These are phyloP conservation scores for Strongylocentrotus purpuratus DNA, from an alignment of 35 echinoderm and acorn worm genomes.

Conservation along the genomic window DNA sequence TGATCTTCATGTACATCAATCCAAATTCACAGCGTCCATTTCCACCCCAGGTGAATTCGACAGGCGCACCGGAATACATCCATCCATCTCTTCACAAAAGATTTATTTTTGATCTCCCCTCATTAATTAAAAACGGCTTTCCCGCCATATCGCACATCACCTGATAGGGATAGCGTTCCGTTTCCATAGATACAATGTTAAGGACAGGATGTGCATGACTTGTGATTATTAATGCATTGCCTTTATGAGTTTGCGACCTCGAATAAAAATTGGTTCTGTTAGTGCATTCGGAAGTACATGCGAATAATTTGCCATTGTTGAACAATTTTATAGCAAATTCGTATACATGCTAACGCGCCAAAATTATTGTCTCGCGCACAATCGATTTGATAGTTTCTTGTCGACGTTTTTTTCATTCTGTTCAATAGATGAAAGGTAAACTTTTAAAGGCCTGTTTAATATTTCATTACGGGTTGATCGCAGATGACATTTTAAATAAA, in stretches of 20 bases:
- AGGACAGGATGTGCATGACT: neutral
- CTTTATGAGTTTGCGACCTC: neutral
- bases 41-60: neutral
- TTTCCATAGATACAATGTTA: neutral
- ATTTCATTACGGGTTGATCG: no score
- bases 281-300: neutral
- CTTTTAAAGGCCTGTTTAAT: neutral
- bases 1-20: neutral
- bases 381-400: neutral
- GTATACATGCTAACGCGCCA: neutral
- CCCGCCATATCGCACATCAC: neutral
- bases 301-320: neutral
- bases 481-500: no score
- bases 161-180: neutral
- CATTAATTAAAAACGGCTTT: neutral
- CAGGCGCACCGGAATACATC: neutral
- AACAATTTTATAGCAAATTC: neutral
- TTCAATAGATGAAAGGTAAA: neutral
- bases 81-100: neutral
- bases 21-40: neutral
- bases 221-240: neutral
- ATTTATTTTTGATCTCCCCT: slow-evolving; percentile 3
- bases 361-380: neutral
- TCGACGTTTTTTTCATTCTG: no score
- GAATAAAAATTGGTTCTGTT: neutral